Evolutionary conservation across 35 echinoderm and acorn worm species (phyloP), one percentile per base, ranked within the genome.

Genomic region (Eucidaris tribuloides): DNA sequence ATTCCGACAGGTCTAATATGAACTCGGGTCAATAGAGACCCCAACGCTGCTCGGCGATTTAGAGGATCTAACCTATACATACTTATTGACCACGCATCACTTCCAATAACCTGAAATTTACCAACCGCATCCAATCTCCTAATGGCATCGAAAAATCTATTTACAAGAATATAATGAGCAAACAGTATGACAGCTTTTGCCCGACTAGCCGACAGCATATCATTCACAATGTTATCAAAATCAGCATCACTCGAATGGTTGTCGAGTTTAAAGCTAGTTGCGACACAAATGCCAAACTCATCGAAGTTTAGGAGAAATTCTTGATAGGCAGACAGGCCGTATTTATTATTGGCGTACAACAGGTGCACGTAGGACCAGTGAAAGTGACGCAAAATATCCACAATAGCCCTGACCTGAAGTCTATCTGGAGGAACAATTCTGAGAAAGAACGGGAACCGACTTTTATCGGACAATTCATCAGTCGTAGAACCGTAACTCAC

Each of bases 381-480:
- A 18, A 59, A 86, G 30, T 78, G 70, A 3, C 57, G 17, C 20
- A 86, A 50, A 18, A 86, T 76, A 44, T 86, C 84, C 24, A 86
- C 59, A 31, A 86, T 79, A 17, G 71, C 84, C 7, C 84, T 49
- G 7, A 60, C 84, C 14, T 86, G 84, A 2, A 86, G 48, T 56
- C 45, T 76, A 24, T 76, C 84, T 25, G 84, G 70, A 1, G 84
- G 84, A 5, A 76, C 54, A 52, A 72, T 58, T 25, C 84, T 68
- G 4, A 86, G 71, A 78, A 77, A 86, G 71, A 57, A 86, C 13
- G 84, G 84, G 32, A 86, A 86, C 22, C 66, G n/a, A 4, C 39
- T 18, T 0, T 52, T 77, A 50, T 86, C 46, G 70, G 52, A 78
- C 6, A 86, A 50, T 60, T 86, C 84, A 39, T 54, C 71, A 30